Evolutionary conservation across 1,140 invertebrate species (phyloP), one percentile per base, ranked within the genome.

Genomic region (Micrasema minimum): DNA sequence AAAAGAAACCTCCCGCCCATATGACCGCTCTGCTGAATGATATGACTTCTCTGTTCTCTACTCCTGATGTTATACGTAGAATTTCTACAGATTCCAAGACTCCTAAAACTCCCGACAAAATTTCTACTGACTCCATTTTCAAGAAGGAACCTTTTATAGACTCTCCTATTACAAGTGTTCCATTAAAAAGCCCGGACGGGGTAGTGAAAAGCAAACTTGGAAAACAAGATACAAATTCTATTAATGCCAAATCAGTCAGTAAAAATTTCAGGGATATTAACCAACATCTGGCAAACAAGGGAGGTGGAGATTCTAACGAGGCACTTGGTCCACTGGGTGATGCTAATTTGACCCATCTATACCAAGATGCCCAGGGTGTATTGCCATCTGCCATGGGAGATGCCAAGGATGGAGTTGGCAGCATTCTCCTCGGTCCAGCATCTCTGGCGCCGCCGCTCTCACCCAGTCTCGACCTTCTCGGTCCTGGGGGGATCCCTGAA

Each of bases 61-160:
- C 91, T 46, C 92, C 92, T 7, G 92, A 93, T 83, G 91, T 92
- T 67, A 91, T 93, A 55, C 83, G 90, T 73, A 85, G 90, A 72
- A 89, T 92, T 5, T 85, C 83, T 11, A 83, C 81, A 64, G 83
- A 85, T 71, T 77, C 75, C 65, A 77, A 90, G 84, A 31, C 75
- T 31, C 78, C 79, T 26, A 71, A 72, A 48, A 80, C 80, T 75
- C 64, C 72, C 71, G 80, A 81, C 16, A 80, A 79, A 75, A 12
- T 69, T 35, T 12, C 71, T 20, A 65, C 38, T 31, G 66, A 74
- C 57, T 77, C 62, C 23, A 45, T 62, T 50, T 79, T 77, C 76
- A 79, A 67, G 73, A 77, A 62, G 71, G 65, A 41, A 11, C 48
- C 72, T 48, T 57, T 70, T 20, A 67, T 57, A 66, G 77, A 75